phyloP scores from a whole-genome alignment of 2,888 invertebrate genomes.

The Meloe dianella region DNA sequence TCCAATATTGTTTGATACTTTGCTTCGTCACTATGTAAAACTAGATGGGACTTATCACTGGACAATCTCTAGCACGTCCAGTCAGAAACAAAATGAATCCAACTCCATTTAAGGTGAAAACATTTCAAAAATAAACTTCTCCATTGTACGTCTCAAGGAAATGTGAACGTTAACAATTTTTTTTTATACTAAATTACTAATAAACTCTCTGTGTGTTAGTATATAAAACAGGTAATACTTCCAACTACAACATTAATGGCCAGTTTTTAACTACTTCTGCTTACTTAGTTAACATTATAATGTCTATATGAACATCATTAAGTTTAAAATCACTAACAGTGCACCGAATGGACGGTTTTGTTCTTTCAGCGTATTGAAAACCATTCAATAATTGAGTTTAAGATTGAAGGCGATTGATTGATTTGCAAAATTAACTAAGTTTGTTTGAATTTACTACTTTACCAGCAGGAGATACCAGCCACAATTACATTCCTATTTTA shows the following conservation, averaged over 20 bases:
- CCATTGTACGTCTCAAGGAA: slow-evolving; percentile 19
- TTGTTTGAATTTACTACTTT: not conserved
- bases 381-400: slow-evolving; percentile 24
- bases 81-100: slow-evolving; percentile 40
- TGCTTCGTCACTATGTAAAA: slow-evolving; percentile 47
- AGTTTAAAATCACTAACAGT: slow-evolving; percentile 43
- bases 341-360: slow-evolving; percentile 44
- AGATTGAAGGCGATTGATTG: slow-evolving; percentile 20
- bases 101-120: no score
- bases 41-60: slow-evolving; percentile 43
- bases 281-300: slow-evolving; percentile 49
- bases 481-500: not conserved
- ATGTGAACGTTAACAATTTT: slow-evolving; percentile 45
- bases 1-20: slow-evolving; percentile 49
- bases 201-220: no score
- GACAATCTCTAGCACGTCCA: slow-evolving; percentile 49
- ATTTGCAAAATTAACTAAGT: slow-evolving; percentile 7
- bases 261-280: slow-evolving; percentile 49
- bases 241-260: slow-evolving; percentile 47
- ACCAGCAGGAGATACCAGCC: not conserved
- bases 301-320: slow-evolving; percentile 50
- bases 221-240: not conserved
- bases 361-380: slow-evolving; percentile 29
- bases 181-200: slow-evolving; percentile 48
- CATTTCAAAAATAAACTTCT: no score